Evolutionary conservation across 2,797 vertebrate genomes (phyloP).

Genomic region (Psittacula echo): DNA sequence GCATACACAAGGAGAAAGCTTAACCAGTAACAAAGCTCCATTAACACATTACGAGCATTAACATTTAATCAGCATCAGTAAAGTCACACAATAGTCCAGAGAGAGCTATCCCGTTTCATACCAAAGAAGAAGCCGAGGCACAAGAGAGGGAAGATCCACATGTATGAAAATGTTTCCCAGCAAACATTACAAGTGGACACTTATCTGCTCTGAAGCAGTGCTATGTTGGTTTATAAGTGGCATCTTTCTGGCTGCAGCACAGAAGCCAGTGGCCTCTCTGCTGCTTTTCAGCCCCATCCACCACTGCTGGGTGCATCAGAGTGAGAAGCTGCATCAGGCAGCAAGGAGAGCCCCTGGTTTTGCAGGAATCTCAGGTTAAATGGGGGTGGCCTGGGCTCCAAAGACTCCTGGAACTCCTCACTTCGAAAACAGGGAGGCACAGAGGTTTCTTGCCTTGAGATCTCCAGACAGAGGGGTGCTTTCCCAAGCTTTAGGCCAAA

Average conservation of each 20-base stretch:
- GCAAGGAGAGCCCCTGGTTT: neutral
- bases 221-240: fast-evolving
- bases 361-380: neutral
- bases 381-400: neutral
- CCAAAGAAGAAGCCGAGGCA: neutral
- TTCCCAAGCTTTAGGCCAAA: neutral
- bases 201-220: neutral
- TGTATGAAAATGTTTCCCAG: neutral
- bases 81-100: neutral
- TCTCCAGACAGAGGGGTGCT: neutral
- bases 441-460: neutral
- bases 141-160: fast-evolving
- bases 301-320: neutral
- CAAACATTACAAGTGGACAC: neutral
- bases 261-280: neutral
- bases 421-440: neutral
- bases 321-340: neutral
- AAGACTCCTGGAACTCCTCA: neutral
- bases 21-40: neutral
- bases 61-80: neutral
- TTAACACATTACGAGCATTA: fast-evolving
- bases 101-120: neutral
- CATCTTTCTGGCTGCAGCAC: neutral
- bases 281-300: neutral
- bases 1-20: neutral